phyloP scores from a whole-genome alignment of 2,113 vertebrate species.

The Morone chrysops region DNA sequence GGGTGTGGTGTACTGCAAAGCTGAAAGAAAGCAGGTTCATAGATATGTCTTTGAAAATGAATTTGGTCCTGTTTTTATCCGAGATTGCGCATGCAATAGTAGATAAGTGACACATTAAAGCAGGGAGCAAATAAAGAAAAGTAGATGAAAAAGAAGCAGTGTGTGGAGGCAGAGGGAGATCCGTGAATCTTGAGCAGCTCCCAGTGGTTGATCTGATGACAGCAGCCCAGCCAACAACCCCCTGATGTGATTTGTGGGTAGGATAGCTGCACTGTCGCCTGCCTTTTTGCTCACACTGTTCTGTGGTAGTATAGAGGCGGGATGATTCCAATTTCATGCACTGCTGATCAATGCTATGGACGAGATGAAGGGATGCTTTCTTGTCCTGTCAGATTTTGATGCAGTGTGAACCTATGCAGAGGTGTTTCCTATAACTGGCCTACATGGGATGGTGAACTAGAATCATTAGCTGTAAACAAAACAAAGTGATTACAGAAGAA shows the following conservation, averaged over 20 bases:
- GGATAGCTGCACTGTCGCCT: constrained; percentile 20
- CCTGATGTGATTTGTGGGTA: constrained; percentile 15
- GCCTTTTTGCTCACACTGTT: constrained; percentile 24
- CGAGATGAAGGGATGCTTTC: constrained; percentile 29
- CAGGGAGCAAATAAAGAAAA: constrained; percentile 31
- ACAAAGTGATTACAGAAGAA: background rate
- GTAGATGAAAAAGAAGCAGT: background rate
- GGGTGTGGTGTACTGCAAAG: constrained; percentile 17
- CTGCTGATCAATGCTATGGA: constrained; percentile 52
- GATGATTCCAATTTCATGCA: constrained; percentile 69
- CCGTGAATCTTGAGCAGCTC: constrained; percentile 77
- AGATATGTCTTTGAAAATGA: constrained; percentile 63
- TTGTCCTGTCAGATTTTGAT: constrained; percentile 49
- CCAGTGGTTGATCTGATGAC: constrained; percentile 68
- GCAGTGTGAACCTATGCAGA: constrained; percentile 14
- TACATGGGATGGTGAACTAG: background rate
- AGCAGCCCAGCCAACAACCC: constrained; percentile 1
- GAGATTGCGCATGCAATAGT: constrained; percentile 47
- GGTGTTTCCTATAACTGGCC: background rate
- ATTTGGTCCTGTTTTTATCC: constrained; percentile 53
- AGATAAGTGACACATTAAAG: constrained; percentile 59
- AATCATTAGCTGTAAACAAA: constrained; percentile 5
- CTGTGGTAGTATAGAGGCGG: constrained; percentile 24
- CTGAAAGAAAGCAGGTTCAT: constrained; percentile 50
- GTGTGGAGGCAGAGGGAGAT: background rate